A percentile compares a stretch with the other conserved stretches of the same genome.
Conservation (phyloP, 2,797 vertebrate genomes). For the Staurois parvus region DNA sequence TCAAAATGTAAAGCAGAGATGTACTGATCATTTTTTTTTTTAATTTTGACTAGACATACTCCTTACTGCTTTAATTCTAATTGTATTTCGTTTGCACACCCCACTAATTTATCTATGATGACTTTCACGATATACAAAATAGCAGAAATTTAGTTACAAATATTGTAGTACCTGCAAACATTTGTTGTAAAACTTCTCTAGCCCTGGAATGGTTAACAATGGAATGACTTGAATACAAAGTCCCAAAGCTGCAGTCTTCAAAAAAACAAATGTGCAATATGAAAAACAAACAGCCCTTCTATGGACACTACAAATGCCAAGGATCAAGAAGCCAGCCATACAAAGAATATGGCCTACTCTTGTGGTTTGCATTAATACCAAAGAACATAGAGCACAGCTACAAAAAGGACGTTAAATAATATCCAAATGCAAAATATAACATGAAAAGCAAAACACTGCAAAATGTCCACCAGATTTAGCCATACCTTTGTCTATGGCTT, state of each 20-base stretch:
- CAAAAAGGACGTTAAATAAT: neutral
- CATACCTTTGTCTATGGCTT: neutral
- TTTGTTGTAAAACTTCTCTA: neutral
- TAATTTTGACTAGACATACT: no score
- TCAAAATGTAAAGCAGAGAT: no score
- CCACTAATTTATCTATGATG: no score
- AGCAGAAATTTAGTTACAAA: neutral
- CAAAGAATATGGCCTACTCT: constrained; percentile 22
- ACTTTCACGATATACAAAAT: no score
- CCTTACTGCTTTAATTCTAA: no score
- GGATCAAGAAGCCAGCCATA: constrained; percentile 27
- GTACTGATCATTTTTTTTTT: no score
- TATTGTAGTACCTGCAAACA: neutral
- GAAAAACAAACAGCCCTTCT: constrained; percentile 30
- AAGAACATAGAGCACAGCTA: neutral
- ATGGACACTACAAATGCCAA: constrained; percentile 23
- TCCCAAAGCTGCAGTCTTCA: constrained; percentile 1
- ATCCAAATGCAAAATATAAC: neutral
- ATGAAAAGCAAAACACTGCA: neutral
- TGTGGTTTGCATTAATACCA: neutral
- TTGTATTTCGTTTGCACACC: no score
- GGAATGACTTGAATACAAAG: neutral
- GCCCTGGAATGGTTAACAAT: constrained; percentile 10
- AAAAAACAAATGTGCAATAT: constrained; percentile 35
- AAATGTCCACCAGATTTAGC: neutral